Evolutionary conservation across 2,113 vertebrate species (phyloP), one percentile per base, ranked within the genome.

Genomic region (Cololabis saira): DNA sequence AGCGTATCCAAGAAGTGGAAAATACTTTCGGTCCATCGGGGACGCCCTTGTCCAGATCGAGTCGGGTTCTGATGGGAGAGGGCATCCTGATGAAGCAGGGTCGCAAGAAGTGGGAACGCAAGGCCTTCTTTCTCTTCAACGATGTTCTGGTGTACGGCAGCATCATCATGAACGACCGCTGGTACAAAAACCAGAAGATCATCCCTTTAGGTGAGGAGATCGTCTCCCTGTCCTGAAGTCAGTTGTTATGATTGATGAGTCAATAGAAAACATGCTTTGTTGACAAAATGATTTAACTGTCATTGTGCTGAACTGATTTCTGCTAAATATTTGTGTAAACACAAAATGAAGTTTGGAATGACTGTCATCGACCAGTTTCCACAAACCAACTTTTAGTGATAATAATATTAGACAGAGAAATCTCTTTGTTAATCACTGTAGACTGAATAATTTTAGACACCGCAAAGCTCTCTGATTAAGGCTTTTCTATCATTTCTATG

Each of bases 41-140:
- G 7, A 92, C 91, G 54, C 81, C 91, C 0, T 81, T 96, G 41
- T 80, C 81, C 0, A 57, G 91, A 61, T 91, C 92, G 0, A 95
- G 91, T 24, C 93, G 96, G 8, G 80, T 97, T 53, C 94, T 98
- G 12, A 73, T 96, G 8, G 96, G 96, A 1, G 95, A 98, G 82
- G 96, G 96, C 2, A 91, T 91, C 48, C 90, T 98, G 80, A 90
- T 92, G 62, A 97, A 97, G 76, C 92, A 94, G 78, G 93, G 95
- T 84, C 94, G 95, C 54, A 95, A 93, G 70, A 94, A 94, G 65
- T 88, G 91, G 3, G 90, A 95, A 67, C 90, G 89, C 0, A 95
- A 95, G 41, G 88, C 90, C n/a, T 97, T 98, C 86, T 97, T 95
- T 77, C 95, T 98, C 21, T 98, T 98, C 89, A 95, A 93, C 0